Evolutionary conservation across 2,888 invertebrate genomes (phyloP).

Genomic region (Caenorhabditis macrosperma): DNA sequence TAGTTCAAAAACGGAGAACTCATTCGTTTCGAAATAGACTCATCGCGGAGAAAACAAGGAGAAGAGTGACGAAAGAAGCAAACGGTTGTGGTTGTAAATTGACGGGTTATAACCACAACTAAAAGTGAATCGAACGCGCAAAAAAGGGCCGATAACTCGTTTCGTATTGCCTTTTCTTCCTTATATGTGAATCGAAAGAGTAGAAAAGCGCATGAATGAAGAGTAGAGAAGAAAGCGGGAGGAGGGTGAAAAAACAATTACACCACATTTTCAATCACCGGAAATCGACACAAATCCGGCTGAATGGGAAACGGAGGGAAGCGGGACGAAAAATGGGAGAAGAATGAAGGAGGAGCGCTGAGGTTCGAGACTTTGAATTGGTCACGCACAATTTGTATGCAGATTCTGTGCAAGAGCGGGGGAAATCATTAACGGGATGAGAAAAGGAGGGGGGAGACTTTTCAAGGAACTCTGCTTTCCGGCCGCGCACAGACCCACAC

Average conservation of each 20-base stretch:
- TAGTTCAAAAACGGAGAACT: too few species aligned
- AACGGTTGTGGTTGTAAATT: slow-evolving; percentile 14
- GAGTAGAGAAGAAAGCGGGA: slow-evolving; percentile 3
- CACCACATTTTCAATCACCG: slow-evolving; percentile 56
- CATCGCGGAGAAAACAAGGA: not conserved
- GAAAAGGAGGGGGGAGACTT: slow-evolving; percentile 16
- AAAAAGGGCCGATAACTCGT: slow-evolving; percentile 28
- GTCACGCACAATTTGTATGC: slow-evolving; percentile 53
- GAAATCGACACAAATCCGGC: slow-evolving; percentile 51
- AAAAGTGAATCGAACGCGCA: slow-evolving; percentile 23
- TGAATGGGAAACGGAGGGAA: slow-evolving; percentile 16
- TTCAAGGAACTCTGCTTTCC: slow-evolving; percentile 34
- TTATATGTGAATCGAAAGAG: slow-evolving; percentile 5
- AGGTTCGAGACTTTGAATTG: slow-evolving; percentile 47
- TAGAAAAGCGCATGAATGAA: slow-evolving; percentile 6
- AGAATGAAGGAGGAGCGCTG: slow-evolving; percentile 1
- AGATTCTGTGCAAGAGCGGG: slow-evolving; percentile 8
- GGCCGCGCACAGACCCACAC: not conserved
- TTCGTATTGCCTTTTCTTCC: slow-evolving; percentile 21
- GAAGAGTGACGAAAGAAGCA: not conserved
- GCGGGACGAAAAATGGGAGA: slow-evolving; percentile 7
- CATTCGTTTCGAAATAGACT: too few species aligned
- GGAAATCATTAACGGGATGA: slow-evolving; percentile 44
- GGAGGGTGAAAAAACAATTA: slow-evolving; percentile 46
- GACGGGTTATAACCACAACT: slow-evolving; percentile 26